Base-by-base conservation (phyloP, 2,113 vertebrate genomes). In the Menidia beryllina region DNA sequence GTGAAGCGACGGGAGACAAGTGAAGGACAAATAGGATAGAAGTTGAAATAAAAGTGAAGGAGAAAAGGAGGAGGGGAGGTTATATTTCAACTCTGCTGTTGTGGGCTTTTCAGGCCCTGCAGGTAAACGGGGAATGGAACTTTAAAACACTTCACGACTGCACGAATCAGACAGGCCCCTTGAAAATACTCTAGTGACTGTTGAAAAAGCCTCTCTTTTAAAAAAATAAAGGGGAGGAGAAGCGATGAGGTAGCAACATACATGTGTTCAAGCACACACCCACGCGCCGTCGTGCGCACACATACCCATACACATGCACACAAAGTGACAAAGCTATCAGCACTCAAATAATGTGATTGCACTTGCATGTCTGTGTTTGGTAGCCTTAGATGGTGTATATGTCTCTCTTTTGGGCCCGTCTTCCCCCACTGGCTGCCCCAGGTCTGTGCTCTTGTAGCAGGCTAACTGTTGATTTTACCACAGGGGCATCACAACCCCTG, bases 381-480 rank as follows among this genome's bases (percentile, higher is more conserved):
- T 14, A 51, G 45, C 57, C 69, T 58, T 14, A 36, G 45, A 79
- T 73, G 69, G 56, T 12, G 67, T 53, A 72, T 78, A 70, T 86
- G 78, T 69, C 70, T 67, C 79, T 85, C 79, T 86, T 39, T 23
- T 38, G 63, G n/a, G 63, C n/a, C 14, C 61, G 56, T 67, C 68
- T 39, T 43, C 65, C 26, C 50, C 27, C 36, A 15, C 54, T 52
- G 69, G 57, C 55, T 61, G 30, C 2, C 10, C 30, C 5, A 10
- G 10, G 30, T 34, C 5, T 34, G 7, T 34, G 26, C 58, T 79
- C 69, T 61, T 45, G 53, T 56, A 49, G 60, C 10, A 50, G 68
- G 72, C 84, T 77, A 87, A 86, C 88, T 91, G 90, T 91, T 93
- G 88, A 92, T 91, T 91, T 90, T 86, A 91, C 86, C 84, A 50